Evolutionary conservation across 2,888 invertebrate genomes (phyloP), one percentile per base, ranked within the genome.

Genomic region (Noctua comes): DNA sequence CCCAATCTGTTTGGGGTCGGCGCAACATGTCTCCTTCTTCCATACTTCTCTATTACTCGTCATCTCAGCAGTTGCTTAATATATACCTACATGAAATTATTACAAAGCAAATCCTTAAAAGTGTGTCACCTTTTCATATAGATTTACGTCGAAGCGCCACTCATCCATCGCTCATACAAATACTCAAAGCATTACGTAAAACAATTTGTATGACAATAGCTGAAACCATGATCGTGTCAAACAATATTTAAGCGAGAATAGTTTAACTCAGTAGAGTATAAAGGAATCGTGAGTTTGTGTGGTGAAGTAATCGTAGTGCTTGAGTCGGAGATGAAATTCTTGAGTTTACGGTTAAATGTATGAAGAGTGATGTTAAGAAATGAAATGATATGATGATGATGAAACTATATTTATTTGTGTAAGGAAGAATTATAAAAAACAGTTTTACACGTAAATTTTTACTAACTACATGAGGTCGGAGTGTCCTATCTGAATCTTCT

Each of bases 161-260:
- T 36, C 40, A 68, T 65, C 36, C 27, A 84, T 59, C 76, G 27
- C 43, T n/a, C 31, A 68, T 54, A 43, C 21, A 84, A 59, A 77
- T 69, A 48, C 46, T 46, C 2, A 40, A 0, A 40, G 43, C 11
- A 57, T 85, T 79, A 77, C 82, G 76, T 82, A 51, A 73, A 82
- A 66, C 48, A 43, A 82, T 85, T 87, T 82, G 79, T 87, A 82
- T 86, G 71, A 87, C 85, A 87, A 86, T 69, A 57, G 54, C 21
- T 27, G 4, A 57, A 62, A 68, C 46, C 68, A 65, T 59, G 73
- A 68, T 73, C 73, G 68, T 73, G 77, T 46, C 72, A 57, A 46
- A 68, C 84, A 70, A 66, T 51, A 76, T n/a, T 36, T 43, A 16
- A 68, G 46, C 40, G 16, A 8, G 18, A 73, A 69, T 73, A 59